Evolutionary conservation across 2,888 invertebrate genomes (phyloP).

Genomic region (Euspilapteryx auroguttella): DNA sequence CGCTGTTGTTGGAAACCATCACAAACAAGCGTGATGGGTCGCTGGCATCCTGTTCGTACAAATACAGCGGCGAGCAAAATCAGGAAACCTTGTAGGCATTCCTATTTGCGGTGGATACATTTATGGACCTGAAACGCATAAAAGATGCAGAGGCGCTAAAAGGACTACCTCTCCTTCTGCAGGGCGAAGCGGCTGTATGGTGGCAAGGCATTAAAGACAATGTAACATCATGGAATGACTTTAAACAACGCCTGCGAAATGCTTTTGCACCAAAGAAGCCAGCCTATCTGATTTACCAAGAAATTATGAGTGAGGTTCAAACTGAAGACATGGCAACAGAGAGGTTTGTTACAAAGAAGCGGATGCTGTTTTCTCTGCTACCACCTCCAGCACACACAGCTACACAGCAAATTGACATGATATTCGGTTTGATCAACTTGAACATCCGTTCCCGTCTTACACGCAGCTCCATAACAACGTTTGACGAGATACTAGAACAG

Average conservation of each 20-base stretch:
- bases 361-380: neutral
- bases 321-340: neutral
- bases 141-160: slow-evolving; percentile 6
- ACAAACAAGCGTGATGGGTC: neutral
- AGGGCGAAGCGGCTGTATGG: slow-evolving; percentile 9
- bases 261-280: neutral
- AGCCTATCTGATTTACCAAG: neutral
- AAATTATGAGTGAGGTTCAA: neutral
- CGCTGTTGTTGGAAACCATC: neutral
- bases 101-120: slow-evolving; percentile 4
- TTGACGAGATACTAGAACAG: neutral
- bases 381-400: neutral
- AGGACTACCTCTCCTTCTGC: slow-evolving; percentile 7
- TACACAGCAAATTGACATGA: neutral
- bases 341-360: neutral
- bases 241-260: slow-evolving; percentile 1
- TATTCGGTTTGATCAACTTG: neutral
- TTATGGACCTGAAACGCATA: slow-evolving; percentile 6
- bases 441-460: neutral
- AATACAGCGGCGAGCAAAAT: slow-evolving; percentile 4
- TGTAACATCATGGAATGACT: slow-evolving; percentile 7
- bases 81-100: slow-evolving; percentile 7
- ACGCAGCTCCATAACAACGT: neutral
- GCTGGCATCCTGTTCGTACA: neutral
- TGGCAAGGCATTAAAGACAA: slow-evolving; percentile 8